Percentiles rank a stretch among this genome's conserved stretches.
Evolutionary conservation across 2,113 vertebrate genomes (phyloP).

Genomic region (Montifringilla adamsi): DNA sequence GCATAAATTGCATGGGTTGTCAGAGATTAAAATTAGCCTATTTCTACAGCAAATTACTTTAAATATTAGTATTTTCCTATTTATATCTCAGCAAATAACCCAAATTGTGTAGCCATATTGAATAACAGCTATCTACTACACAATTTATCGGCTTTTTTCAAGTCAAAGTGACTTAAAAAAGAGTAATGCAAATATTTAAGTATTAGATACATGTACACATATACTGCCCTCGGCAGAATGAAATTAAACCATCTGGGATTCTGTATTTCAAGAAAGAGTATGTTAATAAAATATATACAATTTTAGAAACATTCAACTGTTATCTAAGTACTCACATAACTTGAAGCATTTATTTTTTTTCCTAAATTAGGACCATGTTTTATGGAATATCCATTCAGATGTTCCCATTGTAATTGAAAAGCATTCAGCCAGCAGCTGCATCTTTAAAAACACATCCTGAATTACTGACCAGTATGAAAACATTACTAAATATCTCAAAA

Average conservation of each 20-base stretch:
- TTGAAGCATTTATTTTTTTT: not conserved
- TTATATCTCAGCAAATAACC: not conserved
- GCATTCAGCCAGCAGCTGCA: not conserved
- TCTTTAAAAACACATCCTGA: not conserved
- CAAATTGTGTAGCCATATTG: not conserved
- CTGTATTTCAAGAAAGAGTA: not conserved
- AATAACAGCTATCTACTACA: not conserved
- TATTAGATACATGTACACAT: not conserved
- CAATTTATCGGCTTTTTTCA: not conserved
- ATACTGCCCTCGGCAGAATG: not conserved
- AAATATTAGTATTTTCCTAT: not conserved
- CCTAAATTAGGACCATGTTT: not conserved
- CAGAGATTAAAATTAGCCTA: not conserved
- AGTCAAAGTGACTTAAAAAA: not conserved
- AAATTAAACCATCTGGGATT: not conserved
- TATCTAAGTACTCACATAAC: not conserved
- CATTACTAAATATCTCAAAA: not conserved
- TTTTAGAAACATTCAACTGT: not conserved
- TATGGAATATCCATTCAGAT: not conserved
- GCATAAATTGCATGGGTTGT: not conserved
- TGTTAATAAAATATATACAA: not conserved
- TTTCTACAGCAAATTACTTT: not conserved
- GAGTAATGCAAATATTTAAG: not conserved
- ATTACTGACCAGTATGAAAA: not conserved
- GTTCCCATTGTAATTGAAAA: not conserved